phyloP scores from a whole-genome alignment of 2,888 invertebrate genomes.

The Euphydryas editha region DNA sequence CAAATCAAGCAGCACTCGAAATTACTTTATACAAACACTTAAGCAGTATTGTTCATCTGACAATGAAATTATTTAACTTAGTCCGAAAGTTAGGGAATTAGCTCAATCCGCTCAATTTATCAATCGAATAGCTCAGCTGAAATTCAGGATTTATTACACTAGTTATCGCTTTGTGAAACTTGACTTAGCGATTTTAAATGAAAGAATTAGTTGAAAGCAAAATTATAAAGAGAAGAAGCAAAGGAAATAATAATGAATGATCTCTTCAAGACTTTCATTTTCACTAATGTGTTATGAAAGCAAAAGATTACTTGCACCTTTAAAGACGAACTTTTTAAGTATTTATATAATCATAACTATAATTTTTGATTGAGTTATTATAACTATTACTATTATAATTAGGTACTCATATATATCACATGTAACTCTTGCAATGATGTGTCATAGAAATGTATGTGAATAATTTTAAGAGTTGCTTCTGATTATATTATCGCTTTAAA shows the following conservation, averaged over 20 bases:
- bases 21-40: neutral
- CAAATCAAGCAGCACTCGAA: too few relatives aligned
- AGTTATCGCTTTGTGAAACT: constrained; percentile 17
- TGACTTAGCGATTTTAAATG: constrained; percentile 11
- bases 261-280: constrained; percentile 7
- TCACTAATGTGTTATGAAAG: neutral
- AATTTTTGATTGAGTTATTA: too few relatives aligned
- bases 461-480: too few relatives aligned
- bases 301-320: neutral
- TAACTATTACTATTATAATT: too few relatives aligned
- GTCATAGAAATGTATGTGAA: too few relatives aligned
- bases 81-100: constrained; percentile 11
- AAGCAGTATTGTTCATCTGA: constrained; percentile 5
- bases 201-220: constrained; percentile 9
- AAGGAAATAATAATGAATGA: constrained; percentile 8
- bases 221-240: constrained; percentile 8
- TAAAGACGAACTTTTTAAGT: neutral
- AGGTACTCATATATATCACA: too few relatives aligned
- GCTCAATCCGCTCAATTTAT: constrained; percentile 17
- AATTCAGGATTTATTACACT: constrained; percentile 14
- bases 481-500: too few relatives aligned
- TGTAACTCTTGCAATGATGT: too few relatives aligned
- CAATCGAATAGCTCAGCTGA: constrained; percentile 15
- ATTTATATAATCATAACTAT: neutral
- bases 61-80: constrained; percentile 13